These are phyloP conservation scores for Nudaria mundana DNA, from an alignment of 2,888 invertebrate species.

Conservation along the genomic window DNA sequence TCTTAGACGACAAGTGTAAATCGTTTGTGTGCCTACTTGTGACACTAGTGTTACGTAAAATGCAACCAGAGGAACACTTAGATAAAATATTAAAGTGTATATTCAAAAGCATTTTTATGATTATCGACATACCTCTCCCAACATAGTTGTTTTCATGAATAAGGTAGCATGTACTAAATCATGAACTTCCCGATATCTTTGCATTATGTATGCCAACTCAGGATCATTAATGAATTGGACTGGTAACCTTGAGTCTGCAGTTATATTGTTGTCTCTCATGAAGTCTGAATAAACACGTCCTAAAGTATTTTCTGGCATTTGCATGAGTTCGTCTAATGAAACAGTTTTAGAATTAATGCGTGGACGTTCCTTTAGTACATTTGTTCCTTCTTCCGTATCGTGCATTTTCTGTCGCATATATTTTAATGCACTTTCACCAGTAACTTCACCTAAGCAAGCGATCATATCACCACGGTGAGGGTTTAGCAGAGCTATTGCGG, in stretches of 20 bases:
- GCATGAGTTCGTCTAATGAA: slow-evolving; percentile 85
- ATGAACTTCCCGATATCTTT: slow-evolving; percentile 97
- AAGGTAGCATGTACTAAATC: slow-evolving; percentile 96
- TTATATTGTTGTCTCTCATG: slow-evolving; percentile 91
- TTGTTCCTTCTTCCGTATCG: slow-evolving; percentile 86
- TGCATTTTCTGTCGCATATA: slow-evolving; percentile 89
- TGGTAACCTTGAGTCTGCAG: slow-evolving; percentile 93
- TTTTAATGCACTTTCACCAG: slow-evolving; percentile 86
- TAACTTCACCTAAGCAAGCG: slow-evolving; percentile 96
- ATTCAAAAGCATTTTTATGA: too few species aligned
- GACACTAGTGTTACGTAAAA: too few species aligned
- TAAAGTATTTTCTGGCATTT: slow-evolving; percentile 89
- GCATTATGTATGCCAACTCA: slow-evolving; percentile 97
- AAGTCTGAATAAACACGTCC: slow-evolving; percentile 94
- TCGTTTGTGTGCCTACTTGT: too few species aligned
- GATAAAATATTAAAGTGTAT: too few species aligned
- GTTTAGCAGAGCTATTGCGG: slow-evolving; percentile 89
- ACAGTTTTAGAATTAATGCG: slow-evolving; percentile 92
- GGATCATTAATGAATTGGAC: slow-evolving; percentile 96
- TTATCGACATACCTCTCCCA: slow-evolving; percentile 83
- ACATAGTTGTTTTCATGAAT: slow-evolving; percentile 96
- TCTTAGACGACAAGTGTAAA: too few species aligned
- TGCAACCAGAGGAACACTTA: too few species aligned
- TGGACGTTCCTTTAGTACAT: slow-evolving; percentile 89
- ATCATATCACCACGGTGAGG: slow-evolving; percentile 95